Percentiles rank a stretch among this genome's conserved stretches.
phyloP scores from a whole-genome alignment of 2,888 invertebrate genomes.

The Pristionchus japonicus region DNA sequence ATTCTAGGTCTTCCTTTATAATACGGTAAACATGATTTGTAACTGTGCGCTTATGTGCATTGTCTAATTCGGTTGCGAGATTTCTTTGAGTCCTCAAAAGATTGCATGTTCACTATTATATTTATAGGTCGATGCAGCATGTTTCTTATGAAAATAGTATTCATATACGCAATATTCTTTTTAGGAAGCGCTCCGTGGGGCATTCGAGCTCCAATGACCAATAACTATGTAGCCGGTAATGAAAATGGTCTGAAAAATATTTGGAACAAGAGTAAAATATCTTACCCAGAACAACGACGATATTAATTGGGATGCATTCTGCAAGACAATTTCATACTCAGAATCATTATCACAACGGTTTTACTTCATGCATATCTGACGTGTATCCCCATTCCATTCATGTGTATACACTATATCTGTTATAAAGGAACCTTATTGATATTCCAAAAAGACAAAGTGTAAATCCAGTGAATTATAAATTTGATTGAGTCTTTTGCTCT shows the following conservation, averaged over 20 bases:
- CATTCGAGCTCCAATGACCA: background rate
- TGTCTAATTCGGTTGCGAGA: no score
- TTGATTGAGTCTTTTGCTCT: no score
- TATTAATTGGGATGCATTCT: background rate
- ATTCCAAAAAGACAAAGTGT: no score
- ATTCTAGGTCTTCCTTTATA: constrained; percentile 6
- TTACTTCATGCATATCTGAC: background rate
- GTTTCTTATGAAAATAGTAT: no score
- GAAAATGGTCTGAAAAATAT: background rate
- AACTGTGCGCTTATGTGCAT: background rate
- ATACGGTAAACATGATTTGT: background rate
- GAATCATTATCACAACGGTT: no score
- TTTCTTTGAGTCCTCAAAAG: no score
- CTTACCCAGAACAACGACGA: constrained; percentile 15
- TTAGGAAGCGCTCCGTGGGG: constrained; percentile 13
- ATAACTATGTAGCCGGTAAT: constrained; percentile 9
- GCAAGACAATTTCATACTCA: no score
- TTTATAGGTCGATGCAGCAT: no score
- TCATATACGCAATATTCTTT: background rate
- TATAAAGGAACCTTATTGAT: no score
- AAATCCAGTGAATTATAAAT: no score
- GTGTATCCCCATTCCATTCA: constrained; percentile 4
- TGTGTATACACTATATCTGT: background rate
- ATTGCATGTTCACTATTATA: no score
- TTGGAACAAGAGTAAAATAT: background rate